Percentiles rank a stretch among this genome's conserved stretches.
phyloP scores from a whole-genome alignment of 2,888 invertebrate genomes.

The Oligia latruncula region DNA sequence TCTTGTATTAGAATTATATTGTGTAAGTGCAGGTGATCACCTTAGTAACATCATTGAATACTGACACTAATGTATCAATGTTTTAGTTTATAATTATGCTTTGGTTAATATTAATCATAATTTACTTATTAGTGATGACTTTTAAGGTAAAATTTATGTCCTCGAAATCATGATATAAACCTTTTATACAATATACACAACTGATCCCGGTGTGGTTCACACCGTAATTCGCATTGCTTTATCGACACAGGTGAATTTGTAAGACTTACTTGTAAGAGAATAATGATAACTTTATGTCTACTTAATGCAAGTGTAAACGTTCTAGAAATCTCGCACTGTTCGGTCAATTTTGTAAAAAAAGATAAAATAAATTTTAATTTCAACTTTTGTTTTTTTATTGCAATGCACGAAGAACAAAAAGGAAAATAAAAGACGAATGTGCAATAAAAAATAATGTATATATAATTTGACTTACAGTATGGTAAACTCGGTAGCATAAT shows the following conservation, averaged over 20 bases:
- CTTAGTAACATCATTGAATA: slow-evolving; percentile 82
- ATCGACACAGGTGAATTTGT: slow-evolving; percentile 88
- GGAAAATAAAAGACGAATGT: slow-evolving; percentile 78
- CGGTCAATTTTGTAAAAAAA: slow-evolving; percentile 90
- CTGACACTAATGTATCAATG: slow-evolving; percentile 86
- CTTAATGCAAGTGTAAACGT: slow-evolving; percentile 90
- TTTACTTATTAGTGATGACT: slow-evolving; percentile 87
- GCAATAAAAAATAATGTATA: slow-evolving; percentile 90
- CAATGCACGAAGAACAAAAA: slow-evolving; percentile 18
- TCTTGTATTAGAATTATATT: slow-evolving; percentile 85
- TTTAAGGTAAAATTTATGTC: slow-evolving; percentile 83
- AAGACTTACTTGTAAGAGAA: slow-evolving; percentile 89
- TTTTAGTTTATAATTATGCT: slow-evolving; percentile 88
- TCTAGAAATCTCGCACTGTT: slow-evolving; percentile 91
- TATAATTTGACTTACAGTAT: slow-evolving; percentile 88
- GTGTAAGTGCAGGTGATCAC: slow-evolving; percentile 77
- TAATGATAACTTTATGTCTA: slow-evolving; percentile 90
- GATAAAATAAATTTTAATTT: slow-evolving; percentile 88
- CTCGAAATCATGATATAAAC: slow-evolving; percentile 85
- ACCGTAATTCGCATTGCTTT: slow-evolving; percentile 83
- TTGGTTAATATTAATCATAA: slow-evolving; percentile 88
- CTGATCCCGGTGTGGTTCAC: slow-evolving; percentile 77
- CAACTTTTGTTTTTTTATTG: slow-evolving; percentile 74
- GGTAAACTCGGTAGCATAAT: slow-evolving; percentile 89
- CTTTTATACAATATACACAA: slow-evolving; percentile 85